Base-by-base conservation (phyloP, 2,888 invertebrate genomes). In the Eilema depressum region DNA sequence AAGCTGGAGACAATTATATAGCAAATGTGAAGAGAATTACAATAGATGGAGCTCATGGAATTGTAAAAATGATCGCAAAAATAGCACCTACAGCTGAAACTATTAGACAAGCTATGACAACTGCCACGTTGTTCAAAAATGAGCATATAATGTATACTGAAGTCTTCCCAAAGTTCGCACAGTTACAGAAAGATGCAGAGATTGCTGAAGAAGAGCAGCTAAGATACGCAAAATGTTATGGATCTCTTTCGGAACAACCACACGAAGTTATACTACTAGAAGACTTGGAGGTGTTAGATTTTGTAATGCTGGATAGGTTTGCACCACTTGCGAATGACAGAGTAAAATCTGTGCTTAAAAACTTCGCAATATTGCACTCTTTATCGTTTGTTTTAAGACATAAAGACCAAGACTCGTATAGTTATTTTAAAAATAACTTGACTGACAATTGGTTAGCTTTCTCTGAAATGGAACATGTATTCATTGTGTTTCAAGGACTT, bases 261-360 rank as follows among this genome's bases (percentile, higher is more conserved):
- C 66, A 89, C 53, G 89, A 91, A 79, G 72, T 88, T 1, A 80
- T 91, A 10, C 68, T 91, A 53, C 70, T 91, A 3, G 90, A 91
- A 84, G 92, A 92, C 69, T 74, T 92, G 3, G 79, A 75, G 0
- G 76, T 75, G 23, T 76, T 74, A 3, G 75, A 85, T 11, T 89
- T 79, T 69, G 47, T 63, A 0, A 88, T 91, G 79, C 62, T 89
- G 2, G 84, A 90, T 63, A 86, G 87, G 74, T 83, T 86, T 33
- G 73, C 82, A 14, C 71, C 87, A 0, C 67, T 91, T 3, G 75
- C 81, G 0, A 70, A 86, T 53, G 85, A 87, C 1, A 79, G 79
- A 47, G 78, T 91, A 0, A 86, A 76, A 79, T 69, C 85, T 2
- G 80, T 86, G 1, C 73, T 92, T 0, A 88, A 85, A 67, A 86